Base-by-base conservation (phyloP, 1,140 invertebrate species). In the Monomorium pharaonis region DNA sequence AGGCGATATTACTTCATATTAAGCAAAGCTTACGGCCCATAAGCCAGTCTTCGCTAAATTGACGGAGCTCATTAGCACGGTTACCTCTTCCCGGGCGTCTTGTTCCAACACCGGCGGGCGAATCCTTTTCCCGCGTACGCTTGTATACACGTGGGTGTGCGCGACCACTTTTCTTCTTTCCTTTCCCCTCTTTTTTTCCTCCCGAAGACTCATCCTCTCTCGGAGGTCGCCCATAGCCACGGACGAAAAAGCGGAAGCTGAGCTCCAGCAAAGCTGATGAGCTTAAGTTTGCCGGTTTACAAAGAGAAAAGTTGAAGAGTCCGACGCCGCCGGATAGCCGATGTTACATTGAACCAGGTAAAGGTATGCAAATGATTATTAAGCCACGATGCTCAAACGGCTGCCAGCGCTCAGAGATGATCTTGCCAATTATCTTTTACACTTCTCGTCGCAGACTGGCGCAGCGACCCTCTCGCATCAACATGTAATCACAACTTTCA, bases 291-390 rank as follows among this genome's bases (percentile, higher is more conserved):
- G 33, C 21, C 49, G 69, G 24, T 63, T 70, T 58, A 83, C 58
- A 84, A 63, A 78, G 67, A 83, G 37, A 47, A 83, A 74, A 72
- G 37, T 58, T 72, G 44, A 58, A 81, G 49, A 10, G 14, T 24
- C 67, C 54, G 24, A 83, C 51, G 78, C 78, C 33, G 14, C 24
- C 24, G 24, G 24, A 72, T 58, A 63, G 24, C 12, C 10, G n/a
- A 42, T 58, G 78, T 54, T 63, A 74, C 47, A 65, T 84, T 49
- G 62, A 63, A 65, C 60, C 18, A 37, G 42, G 54, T 37, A 44
- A 58, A 27, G 42, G 56, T 51, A 74, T 58, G 72, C 77, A 62
- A 86, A 74, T 58, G 60, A 85, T 88, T 87, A 87, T 89, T 87
- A 81, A 87, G 75, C 65, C 54, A 24, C 30, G 49, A 33, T 49